These are phyloP conservation scores for Chrysoperla carnea DNA, from an alignment of 1,140 invertebrate genomes.

Conservation along the genomic window DNA sequence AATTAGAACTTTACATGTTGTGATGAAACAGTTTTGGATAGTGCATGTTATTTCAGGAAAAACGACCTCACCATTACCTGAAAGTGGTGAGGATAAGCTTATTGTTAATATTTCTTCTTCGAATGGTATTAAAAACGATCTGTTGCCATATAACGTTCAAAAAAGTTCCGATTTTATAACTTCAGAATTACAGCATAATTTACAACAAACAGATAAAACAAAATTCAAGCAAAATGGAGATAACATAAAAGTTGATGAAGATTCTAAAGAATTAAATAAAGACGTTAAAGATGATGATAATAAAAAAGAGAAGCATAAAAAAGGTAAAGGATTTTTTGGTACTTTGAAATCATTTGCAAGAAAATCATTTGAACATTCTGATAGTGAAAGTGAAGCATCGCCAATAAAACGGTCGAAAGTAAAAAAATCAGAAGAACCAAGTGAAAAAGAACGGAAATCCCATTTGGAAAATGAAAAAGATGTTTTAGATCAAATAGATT, in stretches of 20 bases:
- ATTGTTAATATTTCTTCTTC: too few species aligned
- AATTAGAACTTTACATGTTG: too few species aligned
- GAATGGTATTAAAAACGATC: too few species aligned
- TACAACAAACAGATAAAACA: too few species aligned
- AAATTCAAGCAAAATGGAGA: too few species aligned
- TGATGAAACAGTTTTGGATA: slow-evolving; percentile 14
- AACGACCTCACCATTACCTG: slow-evolving; percentile 18
- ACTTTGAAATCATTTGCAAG: slow-evolving; percentile 18
- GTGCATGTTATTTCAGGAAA: slow-evolving; percentile 25
- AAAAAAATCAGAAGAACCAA: slow-evolving; percentile 9
- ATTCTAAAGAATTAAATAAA: neutral
- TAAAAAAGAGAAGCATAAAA: slow-evolving; percentile 15
- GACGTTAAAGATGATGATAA: slow-evolving; percentile 1
- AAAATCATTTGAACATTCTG: slow-evolving; percentile 18
- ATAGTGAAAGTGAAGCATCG: slow-evolving; percentile 20
- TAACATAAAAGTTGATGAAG: neutral
- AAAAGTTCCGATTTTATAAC: too few species aligned
- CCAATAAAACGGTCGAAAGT: slow-evolving; percentile 14
- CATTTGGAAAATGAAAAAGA: too few species aligned
- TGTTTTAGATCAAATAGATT: too few species aligned
- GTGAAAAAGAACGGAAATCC: slow-evolving; percentile 10
- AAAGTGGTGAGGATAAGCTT: too few species aligned
- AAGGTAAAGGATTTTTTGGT: slow-evolving; percentile 19
- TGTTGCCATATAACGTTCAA: too few species aligned
- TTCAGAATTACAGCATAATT: too few species aligned